Evolutionary conservation across 2,797 vertebrate species (phyloP), one percentile per base, ranked within the genome.

Genomic region (Selene dorsalis): DNA sequence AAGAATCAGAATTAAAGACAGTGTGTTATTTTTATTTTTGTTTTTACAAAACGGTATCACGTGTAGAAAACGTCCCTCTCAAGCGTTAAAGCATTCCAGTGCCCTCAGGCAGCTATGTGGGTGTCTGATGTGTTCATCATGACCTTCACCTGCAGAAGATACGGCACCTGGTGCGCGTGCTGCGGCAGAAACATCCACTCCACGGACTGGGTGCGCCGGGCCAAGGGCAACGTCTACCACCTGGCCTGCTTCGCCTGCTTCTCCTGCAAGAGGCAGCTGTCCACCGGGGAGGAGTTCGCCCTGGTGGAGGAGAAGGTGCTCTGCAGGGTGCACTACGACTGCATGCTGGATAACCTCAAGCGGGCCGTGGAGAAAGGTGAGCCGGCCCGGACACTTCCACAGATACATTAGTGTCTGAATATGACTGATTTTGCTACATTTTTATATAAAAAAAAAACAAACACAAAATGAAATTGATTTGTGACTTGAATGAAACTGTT

Each of bases 211-310:
- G 97, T 99, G 30, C 96, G 97, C 17, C 92, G 97, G 89, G 98
- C 97, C 0, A 98, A 97, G 32, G 98, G 98, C 0, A 97, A 96
- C 3, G 97, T 98, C 0, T 99, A 98, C 45, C 98, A 99, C 91
- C 83, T 99, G 94, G 97, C 97, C 0, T 99, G 98, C 84, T 99
- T 99, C 26, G 97, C 97, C 2, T 99, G 98, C 93, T 98, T 97
- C 92, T 97, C 97, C 84, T 99, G 98, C 92, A 98, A 98, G 78
- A 93, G 97, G 18, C 98, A 99, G 85, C 96, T 99, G 30, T 97
- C 97, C 11, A 99, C 97, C 0, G 98, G 98, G 45, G 98, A 99
- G 88, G 97, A 99, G 93, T 99, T 99, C 28, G 97, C 96, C 8
- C 80, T 99, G 94, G 96, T 98, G 6, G 97, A 98, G 90, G 96